phyloP scores from a whole-genome alignment of 2,797 vertebrate species.

The Menidia menidia region DNA sequence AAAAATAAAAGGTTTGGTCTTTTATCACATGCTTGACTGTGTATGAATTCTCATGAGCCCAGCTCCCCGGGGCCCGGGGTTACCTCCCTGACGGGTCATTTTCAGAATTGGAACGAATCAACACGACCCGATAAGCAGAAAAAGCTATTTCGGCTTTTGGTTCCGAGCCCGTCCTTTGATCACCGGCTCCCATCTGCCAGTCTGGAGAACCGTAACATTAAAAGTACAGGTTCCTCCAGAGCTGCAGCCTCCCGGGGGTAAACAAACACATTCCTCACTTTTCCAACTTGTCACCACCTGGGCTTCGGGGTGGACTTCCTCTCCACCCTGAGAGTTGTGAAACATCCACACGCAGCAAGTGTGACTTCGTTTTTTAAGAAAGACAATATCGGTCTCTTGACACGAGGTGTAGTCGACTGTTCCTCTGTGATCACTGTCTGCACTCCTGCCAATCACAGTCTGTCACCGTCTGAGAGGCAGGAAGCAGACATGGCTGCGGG shows the following conservation, averaged over 20 bases:
- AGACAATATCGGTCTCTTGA: slow-evolving; percentile 42
- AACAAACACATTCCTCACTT: slow-evolving; percentile 45
- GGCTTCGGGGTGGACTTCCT: slow-evolving; percentile 21
- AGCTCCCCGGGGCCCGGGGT: slow-evolving; percentile 1
- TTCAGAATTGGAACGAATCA: slow-evolving; percentile 33
- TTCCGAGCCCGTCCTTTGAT: slow-evolving; percentile 42
- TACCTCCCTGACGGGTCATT: slow-evolving; percentile 19
- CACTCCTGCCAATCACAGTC: slow-evolving; percentile 38
- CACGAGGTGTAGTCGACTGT: slow-evolving; percentile 1
- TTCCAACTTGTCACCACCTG: slow-evolving; percentile 20
- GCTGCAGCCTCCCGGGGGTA: slow-evolving; percentile 32
- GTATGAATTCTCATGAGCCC: slow-evolving; percentile 40
- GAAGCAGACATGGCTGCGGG: slow-evolving; percentile 7
- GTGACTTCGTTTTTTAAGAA: slow-evolving; percentile 41
- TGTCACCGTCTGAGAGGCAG: slow-evolving; percentile 10
- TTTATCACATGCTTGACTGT: not conserved
- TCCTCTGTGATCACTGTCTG: slow-evolving; percentile 28
- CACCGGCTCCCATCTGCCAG: slow-evolving; percentile 22
- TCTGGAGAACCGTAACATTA: slow-evolving; percentile 8
- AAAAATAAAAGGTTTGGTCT: not conserved
- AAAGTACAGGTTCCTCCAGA: slow-evolving; percentile 18
- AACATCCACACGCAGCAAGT: slow-evolving; percentile 43
- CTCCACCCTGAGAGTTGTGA: slow-evolving; percentile 9
- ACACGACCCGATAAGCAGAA: slow-evolving; percentile 27
- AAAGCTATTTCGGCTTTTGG: slow-evolving; percentile 7